Conservation (phyloP, 1,140 invertebrate genomes). For the Varroa destructor region DNA sequence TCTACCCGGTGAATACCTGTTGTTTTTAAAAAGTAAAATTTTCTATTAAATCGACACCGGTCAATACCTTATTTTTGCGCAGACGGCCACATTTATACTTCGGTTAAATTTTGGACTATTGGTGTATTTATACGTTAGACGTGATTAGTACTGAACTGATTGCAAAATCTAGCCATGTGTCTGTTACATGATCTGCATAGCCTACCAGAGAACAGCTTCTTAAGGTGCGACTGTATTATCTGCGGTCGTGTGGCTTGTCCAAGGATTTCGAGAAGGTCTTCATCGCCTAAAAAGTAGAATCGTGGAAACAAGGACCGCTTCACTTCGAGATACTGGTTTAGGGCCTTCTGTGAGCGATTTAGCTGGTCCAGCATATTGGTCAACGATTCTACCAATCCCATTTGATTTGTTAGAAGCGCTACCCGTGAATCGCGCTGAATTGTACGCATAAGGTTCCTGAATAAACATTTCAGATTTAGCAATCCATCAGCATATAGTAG, state of each 20-base stretch:
- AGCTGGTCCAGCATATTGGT: conserved; percentile 71
- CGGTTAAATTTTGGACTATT: no score
- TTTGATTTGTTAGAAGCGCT: conserved; percentile 59
- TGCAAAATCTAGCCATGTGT: no score
- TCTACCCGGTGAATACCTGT: conserved; percentile 53
- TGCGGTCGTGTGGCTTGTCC: conserved; percentile 68
- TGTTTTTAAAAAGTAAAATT: background rate
- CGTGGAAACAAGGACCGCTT: conserved; percentile 58
- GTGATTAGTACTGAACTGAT: no score
- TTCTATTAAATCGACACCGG: background rate
- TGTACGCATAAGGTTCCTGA: conserved; percentile 46
- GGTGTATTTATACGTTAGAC: no score
- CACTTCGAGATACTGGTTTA: conserved; percentile 48
- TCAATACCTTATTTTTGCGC: background rate
- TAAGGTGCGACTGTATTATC: conserved; percentile 78
- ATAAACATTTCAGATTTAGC: background rate
- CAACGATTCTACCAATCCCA: conserved; percentile 58
- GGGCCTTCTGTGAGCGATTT: conserved; percentile 59
- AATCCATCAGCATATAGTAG: no score
- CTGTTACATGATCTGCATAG: no score
- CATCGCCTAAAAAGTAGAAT: conserved; percentile 91
- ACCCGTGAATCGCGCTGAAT: conserved; percentile 64
- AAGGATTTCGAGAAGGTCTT: conserved; percentile 82
- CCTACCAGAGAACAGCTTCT: conserved; percentile 78
- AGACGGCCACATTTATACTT: no score